phyloP scores from a whole-genome alignment of 2,797 vertebrate genomes.

The Sebastes matsubarae region DNA sequence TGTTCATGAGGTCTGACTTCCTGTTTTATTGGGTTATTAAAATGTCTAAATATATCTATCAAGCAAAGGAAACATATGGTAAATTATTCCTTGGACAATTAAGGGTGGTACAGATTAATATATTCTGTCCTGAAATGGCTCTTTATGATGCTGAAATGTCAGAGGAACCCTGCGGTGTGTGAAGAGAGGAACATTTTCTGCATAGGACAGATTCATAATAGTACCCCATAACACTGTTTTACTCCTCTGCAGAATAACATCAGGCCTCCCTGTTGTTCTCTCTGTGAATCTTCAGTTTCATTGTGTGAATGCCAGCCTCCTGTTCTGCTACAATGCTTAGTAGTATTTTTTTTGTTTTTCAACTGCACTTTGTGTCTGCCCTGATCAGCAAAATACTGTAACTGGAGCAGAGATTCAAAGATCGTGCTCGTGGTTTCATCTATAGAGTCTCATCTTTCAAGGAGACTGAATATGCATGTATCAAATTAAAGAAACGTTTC shows the following conservation, averaged over 20 bases:
- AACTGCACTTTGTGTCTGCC: background rate
- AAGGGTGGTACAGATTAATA: background rate
- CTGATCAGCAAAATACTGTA: slow-evolving; percentile 12
- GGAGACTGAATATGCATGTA: background rate
- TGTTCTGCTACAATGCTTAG: background rate
- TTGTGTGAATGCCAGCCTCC: background rate
- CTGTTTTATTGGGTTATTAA: slow-evolving; percentile 18
- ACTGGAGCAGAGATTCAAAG: slow-evolving; percentile 12
- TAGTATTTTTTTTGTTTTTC: background rate
- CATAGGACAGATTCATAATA: background rate
- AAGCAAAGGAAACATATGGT: slow-evolving; percentile 17
- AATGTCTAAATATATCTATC: background rate
- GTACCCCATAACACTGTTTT: background rate
- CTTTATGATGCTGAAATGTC: background rate
- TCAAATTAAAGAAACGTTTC: background rate
- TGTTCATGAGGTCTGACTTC: background rate
- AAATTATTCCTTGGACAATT: background rate
- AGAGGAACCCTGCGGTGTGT: background rate
- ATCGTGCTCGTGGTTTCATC: background rate
- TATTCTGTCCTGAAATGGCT: background rate
- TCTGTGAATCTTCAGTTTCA: background rate
- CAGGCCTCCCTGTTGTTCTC: slow-evolving; percentile 4
- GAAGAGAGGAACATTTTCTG: background rate
- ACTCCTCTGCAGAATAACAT: background rate
- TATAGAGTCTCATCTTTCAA: background rate